Conservation (phyloP, 2,888 invertebrate genomes). For the Taenaris catops region DNA sequence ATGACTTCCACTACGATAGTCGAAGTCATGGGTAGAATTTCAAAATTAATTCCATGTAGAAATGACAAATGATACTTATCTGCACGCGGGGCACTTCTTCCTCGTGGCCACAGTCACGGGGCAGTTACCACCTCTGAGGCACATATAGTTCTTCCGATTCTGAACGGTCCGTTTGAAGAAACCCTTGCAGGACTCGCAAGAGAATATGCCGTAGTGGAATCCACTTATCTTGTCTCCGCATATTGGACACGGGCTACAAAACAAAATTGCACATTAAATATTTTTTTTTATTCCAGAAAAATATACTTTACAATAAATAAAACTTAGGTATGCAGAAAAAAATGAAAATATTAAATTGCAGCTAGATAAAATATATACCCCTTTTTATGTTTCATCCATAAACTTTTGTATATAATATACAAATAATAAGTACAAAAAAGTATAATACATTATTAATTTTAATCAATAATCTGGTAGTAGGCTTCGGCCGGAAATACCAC, state of each 20-base stretch:
- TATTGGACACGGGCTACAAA: slow-evolving; percentile 92
- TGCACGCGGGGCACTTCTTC: slow-evolving; percentile 98
- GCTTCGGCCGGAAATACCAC: no score
- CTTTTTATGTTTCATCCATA: no score
- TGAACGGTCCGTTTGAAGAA: slow-evolving; percentile 99
- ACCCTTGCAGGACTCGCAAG: slow-evolving; percentile 98
- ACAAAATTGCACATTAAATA: neutral
- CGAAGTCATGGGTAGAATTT: no score
- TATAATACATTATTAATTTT: no score
- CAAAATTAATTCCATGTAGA: slow-evolving; percentile 98
- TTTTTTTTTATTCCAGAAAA: slow-evolving; percentile 7
- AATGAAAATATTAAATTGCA: no score
- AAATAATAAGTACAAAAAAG: no score
- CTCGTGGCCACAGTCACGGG: slow-evolving; percentile 95
- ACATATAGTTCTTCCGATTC: slow-evolving; percentile 98
- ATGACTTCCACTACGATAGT: no score
- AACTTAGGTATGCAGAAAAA: no score
- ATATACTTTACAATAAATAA: neutral
- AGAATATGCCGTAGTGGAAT: slow-evolving; percentile 98
- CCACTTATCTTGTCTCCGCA: slow-evolving; percentile 98
- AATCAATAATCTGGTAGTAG: no score
- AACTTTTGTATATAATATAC: no score
- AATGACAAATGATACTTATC: slow-evolving; percentile 90
- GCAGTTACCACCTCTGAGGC: slow-evolving; percentile 93
- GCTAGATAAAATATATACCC: no score